Base-by-base conservation (phyloP, 2,888 invertebrate genomes). In the Machimus rusticus region DNA sequence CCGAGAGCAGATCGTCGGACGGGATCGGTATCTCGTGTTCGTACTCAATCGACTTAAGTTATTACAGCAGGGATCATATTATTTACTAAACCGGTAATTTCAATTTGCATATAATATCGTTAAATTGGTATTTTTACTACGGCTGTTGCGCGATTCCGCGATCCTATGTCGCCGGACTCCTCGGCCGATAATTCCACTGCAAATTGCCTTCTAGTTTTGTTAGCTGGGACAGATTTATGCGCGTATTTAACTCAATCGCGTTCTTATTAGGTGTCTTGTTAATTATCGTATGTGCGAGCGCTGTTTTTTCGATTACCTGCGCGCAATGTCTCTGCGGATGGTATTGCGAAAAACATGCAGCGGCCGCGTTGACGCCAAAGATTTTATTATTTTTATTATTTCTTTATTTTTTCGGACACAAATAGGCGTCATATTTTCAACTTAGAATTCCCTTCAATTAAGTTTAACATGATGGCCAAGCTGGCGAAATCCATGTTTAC, bases 81-180 rank as follows among this genome's bases (percentile, higher is more conserved):
- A 88, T 87, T 87, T 86, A 88, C 88, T 74, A 86, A 87, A 87
- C 85, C 81, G 74, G 88, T 86, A 87, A 88, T 87, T 87, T 87
- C 87, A 85, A 88, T 88, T 88, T 88, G 88, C 88, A 87, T 87
- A 81, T 87, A 87, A 86, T 88, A 86, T 86, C 86, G 19, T 86
- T 86, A 86, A 86, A 86, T 76, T 86, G 86, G 74, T 86, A 77
- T 86, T 86, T 76, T 86, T 86, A 76, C 31, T 85, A 85, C 19
- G 57, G 82, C 89, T 88, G 88, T n/a, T 84, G 88, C 89, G 87
- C 88, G 86, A 88, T 88, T 88, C 89, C 88, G 39, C 87, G 88
- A 86, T 81, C 88, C 87, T 88, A 88, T 88, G 89, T 88, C 88
- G 87, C 85, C 88, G 87, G 57, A 86, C 86, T 87, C 31, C 23